These are phyloP conservation scores for Fregata magnificens DNA, from an alignment of 2,113 vertebrate species.

Conservation along the genomic window DNA sequence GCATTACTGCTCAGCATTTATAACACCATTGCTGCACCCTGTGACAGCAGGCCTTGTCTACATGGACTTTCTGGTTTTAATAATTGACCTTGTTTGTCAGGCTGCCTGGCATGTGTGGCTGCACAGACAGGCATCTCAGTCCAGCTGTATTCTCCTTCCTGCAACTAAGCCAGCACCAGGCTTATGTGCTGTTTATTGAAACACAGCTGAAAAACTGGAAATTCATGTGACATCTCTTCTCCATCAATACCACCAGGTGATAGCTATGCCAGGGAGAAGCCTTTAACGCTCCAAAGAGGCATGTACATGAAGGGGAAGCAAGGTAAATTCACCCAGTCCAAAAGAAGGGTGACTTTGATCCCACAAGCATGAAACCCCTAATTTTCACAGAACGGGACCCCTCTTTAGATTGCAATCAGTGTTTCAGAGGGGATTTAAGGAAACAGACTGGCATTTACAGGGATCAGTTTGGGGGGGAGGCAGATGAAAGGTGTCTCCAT, in stretches of 20 bases:
- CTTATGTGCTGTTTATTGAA: not conserved
- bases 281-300: not conserved
- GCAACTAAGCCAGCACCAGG: not conserved
- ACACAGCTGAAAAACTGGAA: not conserved
- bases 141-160: not conserved
- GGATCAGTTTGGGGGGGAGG: accelerated
- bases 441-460: not conserved
- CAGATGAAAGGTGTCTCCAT: accelerated
- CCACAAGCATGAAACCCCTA: not conserved
- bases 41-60: not conserved
- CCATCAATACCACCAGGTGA: not conserved
- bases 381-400: not conserved
- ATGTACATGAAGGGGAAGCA: not conserved
- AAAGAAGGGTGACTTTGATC: not conserved
- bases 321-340: not conserved
- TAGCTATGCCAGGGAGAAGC: not conserved
- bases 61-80: not conserved
- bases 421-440: not conserved
- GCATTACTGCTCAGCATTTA: not conserved
- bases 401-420: not conserved
- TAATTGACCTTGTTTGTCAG: not conserved
- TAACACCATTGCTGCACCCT: not conserved
- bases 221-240: not conserved
- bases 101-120: accelerated
- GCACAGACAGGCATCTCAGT: not conserved